Conservation (phyloP, 2,797 vertebrate genomes). For the Microchirus variegatus region DNA sequence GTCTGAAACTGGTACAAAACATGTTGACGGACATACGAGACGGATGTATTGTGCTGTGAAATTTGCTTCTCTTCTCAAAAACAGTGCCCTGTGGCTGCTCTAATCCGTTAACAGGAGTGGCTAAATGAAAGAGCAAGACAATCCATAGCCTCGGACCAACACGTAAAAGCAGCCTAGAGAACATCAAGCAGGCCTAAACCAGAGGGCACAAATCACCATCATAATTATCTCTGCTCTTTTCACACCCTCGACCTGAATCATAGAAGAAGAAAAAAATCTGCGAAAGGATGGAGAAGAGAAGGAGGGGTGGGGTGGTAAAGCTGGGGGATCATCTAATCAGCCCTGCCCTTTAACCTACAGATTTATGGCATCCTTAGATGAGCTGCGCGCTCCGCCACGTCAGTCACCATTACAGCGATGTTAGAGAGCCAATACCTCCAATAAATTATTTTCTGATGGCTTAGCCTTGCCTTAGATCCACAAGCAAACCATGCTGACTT, state of each 20-base stretch:
- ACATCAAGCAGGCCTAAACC: conserved; percentile 49
- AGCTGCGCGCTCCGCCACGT: conserved; percentile 31
- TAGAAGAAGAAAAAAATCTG: not conserved
- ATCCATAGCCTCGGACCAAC: too few relatives aligned
- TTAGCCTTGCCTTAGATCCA: conserved; percentile 20
- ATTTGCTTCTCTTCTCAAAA: too few relatives aligned
- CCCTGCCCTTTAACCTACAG: conserved; percentile 40
- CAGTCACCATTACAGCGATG: conserved; percentile 41
- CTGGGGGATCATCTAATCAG: conserved; percentile 27
- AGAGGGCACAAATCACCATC: conserved; percentile 69
- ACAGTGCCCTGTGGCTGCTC: too few relatives aligned
- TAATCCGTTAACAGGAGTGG: too few relatives aligned
- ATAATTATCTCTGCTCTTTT: conserved; percentile 59
- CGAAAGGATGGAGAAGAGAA: not conserved
- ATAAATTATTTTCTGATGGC: conserved; percentile 49
- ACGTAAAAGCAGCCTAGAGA: conserved; percentile 42
- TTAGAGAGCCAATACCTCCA: conserved; percentile 41
- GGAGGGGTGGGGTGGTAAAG: not conserved
- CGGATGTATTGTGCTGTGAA: too few relatives aligned
- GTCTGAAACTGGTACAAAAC: too few relatives aligned
- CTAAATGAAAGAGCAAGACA: too few relatives aligned
- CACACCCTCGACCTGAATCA: conserved; percentile 20
- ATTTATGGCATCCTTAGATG: conserved; percentile 54
- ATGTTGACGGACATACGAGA: too few relatives aligned
- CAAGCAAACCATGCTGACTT: conserved; percentile 40